Evolutionary conservation across 1,140 invertebrate species (phyloP).

Genomic region (Calliopsis andreniformis): DNA sequence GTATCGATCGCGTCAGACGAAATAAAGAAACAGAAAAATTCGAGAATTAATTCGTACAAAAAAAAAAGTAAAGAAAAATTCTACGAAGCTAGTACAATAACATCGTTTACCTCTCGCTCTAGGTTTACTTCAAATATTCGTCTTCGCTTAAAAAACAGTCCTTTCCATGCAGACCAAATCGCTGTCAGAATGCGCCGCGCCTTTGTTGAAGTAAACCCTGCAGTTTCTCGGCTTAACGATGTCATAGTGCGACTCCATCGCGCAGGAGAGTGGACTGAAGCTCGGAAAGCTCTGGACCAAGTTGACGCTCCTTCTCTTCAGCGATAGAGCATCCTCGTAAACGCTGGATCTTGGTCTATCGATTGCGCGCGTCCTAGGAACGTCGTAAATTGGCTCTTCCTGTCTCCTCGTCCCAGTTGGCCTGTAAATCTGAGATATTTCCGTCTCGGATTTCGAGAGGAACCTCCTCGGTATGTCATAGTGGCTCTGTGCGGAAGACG

Average conservation of each 20-base stretch:
- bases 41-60: neutral
- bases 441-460: conserved; percentile 52
- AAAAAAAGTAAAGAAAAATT: no score
- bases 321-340: conserved; percentile 53
- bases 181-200: neutral
- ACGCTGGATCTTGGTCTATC: conserved; percentile 49
- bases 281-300: neutral
- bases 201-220: conserved; percentile 3
- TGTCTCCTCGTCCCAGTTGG: rapidly evolving
- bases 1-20: neutral
- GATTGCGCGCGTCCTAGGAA: conserved; percentile 14
- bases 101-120: no score
- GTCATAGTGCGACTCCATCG: conserved; percentile 35
- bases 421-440: neutral
- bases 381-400: conserved; percentile 48
- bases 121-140: no score
- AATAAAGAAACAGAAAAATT: neutral
- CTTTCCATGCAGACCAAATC: neutral
- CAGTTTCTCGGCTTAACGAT: conserved; percentile 52
- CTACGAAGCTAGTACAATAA: no score
- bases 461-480: conserved; percentile 60
- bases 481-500: neutral
- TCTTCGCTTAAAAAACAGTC: neutral
- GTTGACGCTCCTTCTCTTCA: conserved; percentile 31
- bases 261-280: conserved; percentile 16